These are phyloP conservation scores for Alviniconcha strummeri DNA, from an alignment of 2,888 invertebrate genomes.

Conservation along the genomic window DNA sequence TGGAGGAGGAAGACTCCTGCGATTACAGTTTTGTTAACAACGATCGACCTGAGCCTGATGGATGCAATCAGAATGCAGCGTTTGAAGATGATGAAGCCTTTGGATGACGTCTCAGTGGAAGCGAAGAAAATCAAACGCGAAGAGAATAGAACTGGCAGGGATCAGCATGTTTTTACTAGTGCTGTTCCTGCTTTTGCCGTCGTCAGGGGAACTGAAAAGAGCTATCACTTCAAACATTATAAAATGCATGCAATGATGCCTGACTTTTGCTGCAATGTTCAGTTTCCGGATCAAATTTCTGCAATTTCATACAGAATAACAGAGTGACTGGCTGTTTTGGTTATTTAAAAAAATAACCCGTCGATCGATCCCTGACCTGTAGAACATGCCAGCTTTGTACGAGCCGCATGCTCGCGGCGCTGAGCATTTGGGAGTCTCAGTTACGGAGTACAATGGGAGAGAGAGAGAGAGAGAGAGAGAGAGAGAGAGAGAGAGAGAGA, in stretches of 20 bases:
- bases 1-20: background rate
- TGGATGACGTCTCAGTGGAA: background rate
- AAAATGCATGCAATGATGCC: too few relatives aligned
- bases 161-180: too few relatives aligned
- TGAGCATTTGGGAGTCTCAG: background rate
- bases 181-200: background rate
- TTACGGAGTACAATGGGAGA: background rate
- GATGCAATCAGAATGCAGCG: slow-evolving; percentile 22
- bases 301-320: background rate
- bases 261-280: background rate
- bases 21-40: background rate
- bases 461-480: background rate
- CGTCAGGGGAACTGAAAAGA: background rate
- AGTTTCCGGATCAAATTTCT: background rate
- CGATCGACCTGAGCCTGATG: slow-evolving; percentile 8
- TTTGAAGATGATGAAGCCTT: slow-evolving; percentile 17
- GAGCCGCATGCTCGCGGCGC: too few relatives aligned
- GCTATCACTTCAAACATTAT: background rate
- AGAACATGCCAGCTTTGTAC: too few relatives aligned
- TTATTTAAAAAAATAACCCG: too few relatives aligned
- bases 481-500: background rate
- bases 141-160: background rate
- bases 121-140: background rate
- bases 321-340: background rate
- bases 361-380: too few relatives aligned